Evolutionary conservation across 2,797 vertebrate genomes (phyloP).

Genomic region (Rhodeus uyekii): DNA sequence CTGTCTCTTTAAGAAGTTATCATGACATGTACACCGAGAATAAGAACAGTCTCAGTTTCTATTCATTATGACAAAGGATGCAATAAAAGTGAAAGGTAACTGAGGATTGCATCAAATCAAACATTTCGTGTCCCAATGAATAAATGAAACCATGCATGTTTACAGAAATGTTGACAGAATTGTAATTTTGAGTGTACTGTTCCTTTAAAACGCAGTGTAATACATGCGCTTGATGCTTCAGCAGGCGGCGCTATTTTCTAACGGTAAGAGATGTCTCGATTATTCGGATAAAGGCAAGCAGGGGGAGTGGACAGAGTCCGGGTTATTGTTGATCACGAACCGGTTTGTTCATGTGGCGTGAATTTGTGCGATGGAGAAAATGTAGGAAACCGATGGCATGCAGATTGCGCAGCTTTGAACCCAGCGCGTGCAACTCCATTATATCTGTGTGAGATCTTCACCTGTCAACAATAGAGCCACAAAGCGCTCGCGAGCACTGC

Average conservation of each 20-base stretch:
- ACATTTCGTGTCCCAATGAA: not conserved
- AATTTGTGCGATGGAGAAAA: not conserved
- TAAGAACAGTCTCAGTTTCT: not conserved
- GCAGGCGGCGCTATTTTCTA: conserved; percentile 28
- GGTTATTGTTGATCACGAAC: conserved; percentile 26
- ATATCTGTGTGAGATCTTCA: not conserved
- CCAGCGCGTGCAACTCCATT: not conserved
- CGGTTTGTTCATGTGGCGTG: conserved; percentile 7
- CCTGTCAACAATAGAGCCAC: conserved; percentile 34
- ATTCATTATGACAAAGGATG: not conserved
- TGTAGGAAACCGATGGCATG: conserved; percentile 13
- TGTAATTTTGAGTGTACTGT: not conserved
- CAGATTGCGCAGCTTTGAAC: not conserved
- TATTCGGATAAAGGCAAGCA: not conserved
- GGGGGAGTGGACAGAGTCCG: conserved; percentile 19
- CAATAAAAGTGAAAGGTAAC: not conserved
- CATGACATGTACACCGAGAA: not conserved
- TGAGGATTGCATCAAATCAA: not conserved
- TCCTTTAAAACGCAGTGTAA: not conserved
- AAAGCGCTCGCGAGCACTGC: conserved; percentile 4
- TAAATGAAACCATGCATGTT: not conserved
- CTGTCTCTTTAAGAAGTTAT: not conserved
- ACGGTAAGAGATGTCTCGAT: not conserved
- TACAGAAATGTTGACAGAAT: not conserved
- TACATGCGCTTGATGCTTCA: not conserved